Evolutionary conservation across 2,113 vertebrate species (phyloP), one percentile per base, ranked within the genome.

Genomic region (Neotragus moschatus): DNA sequence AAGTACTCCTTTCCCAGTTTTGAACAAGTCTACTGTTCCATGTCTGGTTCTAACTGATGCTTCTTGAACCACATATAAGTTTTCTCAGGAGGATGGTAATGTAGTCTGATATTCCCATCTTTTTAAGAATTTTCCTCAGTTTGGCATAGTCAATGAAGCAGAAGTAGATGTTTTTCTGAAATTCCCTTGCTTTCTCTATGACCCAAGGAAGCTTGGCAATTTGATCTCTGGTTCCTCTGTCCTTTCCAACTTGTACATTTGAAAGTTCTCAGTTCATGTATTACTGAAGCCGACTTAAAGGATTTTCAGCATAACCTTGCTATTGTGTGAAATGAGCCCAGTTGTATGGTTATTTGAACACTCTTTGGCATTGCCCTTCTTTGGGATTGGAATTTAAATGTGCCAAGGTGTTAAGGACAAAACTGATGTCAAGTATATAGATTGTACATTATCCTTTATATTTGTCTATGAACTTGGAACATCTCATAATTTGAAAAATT

Each of bases 401-500:
- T 58, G 43, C 25, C 43, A 45, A 84, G 45, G 84, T 80, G 33
- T 56, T 73, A 92, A 86, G 55, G 84, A 61, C 84, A 66, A 45
- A 75, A 13, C 47, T 87, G 53, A 16, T 80, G 13, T 3, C 66
- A 25, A 90, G 10, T n/a, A 28, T 16, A 28, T 14, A 89, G 21
- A 45, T 89, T 70, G 53, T 58, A 88, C 56, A 33, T 55, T 90
- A 61, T 73, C 79, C 39, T 90, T 90, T 90, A 30, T 73, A 94
- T 79, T 73, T 90, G 49, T 49, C 90, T 77, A 1, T 66, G 36
- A 39, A 15, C 86, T 43, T 90, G 43, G 19, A 63, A 84, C 28
- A 88, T 53, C 73, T 26, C 56, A 51, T 92, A 70, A 95, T 91
- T 80, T 56, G 55, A 97, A 93, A 94, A 96, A 61, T 60, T 91